A percentile compares a stretch with the other conserved stretches of the same genome.
These are phyloP conservation scores for Aphis gossypii DNA, from an alignment of 1,140 invertebrate genomes.

Conservation along the genomic window DNA sequence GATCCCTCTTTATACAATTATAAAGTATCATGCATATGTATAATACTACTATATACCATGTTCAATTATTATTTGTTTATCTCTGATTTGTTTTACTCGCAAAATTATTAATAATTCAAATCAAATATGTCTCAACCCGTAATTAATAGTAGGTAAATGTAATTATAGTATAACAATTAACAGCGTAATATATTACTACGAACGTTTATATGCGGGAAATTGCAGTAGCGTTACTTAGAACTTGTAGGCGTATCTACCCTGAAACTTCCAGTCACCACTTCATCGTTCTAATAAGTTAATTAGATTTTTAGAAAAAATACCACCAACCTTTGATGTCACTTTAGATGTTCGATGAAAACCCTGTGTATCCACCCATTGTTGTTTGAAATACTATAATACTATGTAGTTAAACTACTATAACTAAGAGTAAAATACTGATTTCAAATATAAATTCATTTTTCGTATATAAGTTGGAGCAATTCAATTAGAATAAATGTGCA, in stretches of 20 bases:
- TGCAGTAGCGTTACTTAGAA: not conserved
- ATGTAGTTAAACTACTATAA: not conserved
- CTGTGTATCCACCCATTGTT: too few species aligned
- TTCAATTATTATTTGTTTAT: not conserved
- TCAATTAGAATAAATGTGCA: not conserved
- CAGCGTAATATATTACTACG: not conserved
- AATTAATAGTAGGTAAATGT: not conserved
- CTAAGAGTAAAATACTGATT: not conserved
- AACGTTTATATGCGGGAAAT: not conserved
- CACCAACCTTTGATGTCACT: not conserved
- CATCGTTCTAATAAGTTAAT: not conserved
- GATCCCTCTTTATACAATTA: not conserved
- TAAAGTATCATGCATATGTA: not conserved
- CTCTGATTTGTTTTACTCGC: not conserved
- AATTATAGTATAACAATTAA: not conserved
- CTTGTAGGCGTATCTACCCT: not conserved
- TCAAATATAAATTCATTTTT: not conserved
- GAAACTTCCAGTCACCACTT: not conserved
- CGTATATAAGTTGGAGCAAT: not conserved
- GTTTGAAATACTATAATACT: not conserved
- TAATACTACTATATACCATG: not conserved
- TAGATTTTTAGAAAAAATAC: too few species aligned
- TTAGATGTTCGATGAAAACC: not conserved
- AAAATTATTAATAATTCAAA: not conserved
- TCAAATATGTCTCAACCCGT: not conserved